phyloP scores from a whole-genome alignment of 2,888 invertebrate genomes.

The Ametastegia equiseti region DNA sequence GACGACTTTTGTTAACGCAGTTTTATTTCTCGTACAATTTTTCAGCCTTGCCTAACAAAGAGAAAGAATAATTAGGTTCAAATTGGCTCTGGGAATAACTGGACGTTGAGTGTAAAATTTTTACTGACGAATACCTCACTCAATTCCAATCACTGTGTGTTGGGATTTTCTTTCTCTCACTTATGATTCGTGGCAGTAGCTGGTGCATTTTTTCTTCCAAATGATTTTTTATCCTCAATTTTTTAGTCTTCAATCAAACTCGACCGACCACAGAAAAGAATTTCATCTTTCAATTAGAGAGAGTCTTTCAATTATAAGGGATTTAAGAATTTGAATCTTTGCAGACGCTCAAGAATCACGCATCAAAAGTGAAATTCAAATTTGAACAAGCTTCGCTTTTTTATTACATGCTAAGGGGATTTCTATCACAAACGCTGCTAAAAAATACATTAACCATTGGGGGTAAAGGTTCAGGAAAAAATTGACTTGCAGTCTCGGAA shows the following conservation, averaged over 20 bases:
- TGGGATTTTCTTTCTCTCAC: neutral
- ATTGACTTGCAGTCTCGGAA: neutral
- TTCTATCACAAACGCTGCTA: neutral
- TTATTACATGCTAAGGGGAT: neutral
- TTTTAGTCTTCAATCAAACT: neutral
- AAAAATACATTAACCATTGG: neutral
- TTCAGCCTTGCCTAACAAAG: neutral
- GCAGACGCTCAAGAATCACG: neutral
- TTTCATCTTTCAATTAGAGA: neutral
- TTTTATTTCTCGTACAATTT: neutral
- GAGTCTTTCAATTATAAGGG: neutral
- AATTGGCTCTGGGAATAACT: neutral
- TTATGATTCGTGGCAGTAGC: neutral
- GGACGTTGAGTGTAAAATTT: neutral
- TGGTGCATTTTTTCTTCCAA: neutral
- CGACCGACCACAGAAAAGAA: neutral
- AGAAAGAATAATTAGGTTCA: neutral
- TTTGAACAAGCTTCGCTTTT: slow-evolving; percentile 10
- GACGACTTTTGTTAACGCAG: neutral
- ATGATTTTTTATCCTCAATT: neutral
- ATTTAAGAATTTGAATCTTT: neutral
- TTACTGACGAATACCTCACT: neutral
- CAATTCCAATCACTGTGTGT: neutral
- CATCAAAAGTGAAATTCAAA: neutral
- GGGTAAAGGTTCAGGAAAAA: neutral